These are phyloP conservation scores for Paramormyrops hopkinsi DNA, from an alignment of 2,797 vertebrate genomes.

Conservation along the genomic window DNA sequence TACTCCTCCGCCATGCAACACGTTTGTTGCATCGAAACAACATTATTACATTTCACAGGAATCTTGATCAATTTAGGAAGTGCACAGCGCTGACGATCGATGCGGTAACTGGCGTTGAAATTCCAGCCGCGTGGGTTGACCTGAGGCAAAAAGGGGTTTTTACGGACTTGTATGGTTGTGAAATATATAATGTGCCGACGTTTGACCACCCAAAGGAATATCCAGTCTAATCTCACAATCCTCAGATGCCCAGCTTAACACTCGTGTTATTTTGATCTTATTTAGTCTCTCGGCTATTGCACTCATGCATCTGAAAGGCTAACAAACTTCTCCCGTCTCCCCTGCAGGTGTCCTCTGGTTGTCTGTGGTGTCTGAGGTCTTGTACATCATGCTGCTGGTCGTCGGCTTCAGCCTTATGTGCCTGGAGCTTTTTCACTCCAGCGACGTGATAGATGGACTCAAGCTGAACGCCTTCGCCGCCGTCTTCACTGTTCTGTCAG, in stretches of 20 bases:
- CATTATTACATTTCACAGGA: neutral
- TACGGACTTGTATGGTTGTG: neutral
- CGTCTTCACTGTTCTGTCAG: conserved; percentile 93
- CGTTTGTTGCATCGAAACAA: neutral
- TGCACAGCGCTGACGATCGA: neutral
- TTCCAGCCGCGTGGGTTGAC: neutral
- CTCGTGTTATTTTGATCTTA: neutral
- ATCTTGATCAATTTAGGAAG: neutral
- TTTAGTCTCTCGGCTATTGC: neutral
- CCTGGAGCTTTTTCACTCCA: conserved; percentile 85
- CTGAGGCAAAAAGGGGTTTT: neutral
- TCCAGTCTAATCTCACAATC: neutral
- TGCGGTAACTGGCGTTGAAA: neutral
- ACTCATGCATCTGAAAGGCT: neutral
- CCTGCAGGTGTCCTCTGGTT: conserved; percentile 86
- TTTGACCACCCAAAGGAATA: neutral
- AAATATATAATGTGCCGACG: neutral
- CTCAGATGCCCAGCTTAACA: neutral
- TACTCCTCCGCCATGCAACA: neutral
- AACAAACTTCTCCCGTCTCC: conserved; percentile 27
- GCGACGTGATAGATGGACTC: conserved; percentile 86
- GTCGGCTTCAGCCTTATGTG: conserved; percentile 97
- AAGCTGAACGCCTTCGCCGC: conserved; percentile 94
- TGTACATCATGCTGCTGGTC: conserved; percentile 84
- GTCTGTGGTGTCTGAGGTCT: conserved; percentile 86